phyloP scores from a whole-genome alignment of 2,888 invertebrate genomes.

The Eupithecia dodoneata region DNA sequence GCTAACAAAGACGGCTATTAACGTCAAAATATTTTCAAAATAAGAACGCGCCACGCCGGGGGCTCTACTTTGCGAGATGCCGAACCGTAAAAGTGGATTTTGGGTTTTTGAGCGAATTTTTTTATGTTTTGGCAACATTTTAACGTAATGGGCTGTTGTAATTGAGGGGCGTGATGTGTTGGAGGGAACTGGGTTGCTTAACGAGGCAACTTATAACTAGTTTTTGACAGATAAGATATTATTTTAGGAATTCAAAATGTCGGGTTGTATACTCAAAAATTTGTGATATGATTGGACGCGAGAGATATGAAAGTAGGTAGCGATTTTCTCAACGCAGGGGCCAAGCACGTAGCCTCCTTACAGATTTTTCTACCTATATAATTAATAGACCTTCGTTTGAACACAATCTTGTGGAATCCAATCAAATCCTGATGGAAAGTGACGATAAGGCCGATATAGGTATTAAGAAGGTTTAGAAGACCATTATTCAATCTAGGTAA shows the following conservation, averaged over 20 bases:
- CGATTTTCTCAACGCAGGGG: neutral
- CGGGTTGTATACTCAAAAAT: neutral
- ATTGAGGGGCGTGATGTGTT: conserved; percentile 38
- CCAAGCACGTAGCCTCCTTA: no score
- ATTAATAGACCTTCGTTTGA: no score
- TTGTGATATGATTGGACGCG: neutral
- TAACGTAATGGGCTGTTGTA: conserved; percentile 36
- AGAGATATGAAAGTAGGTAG: neutral
- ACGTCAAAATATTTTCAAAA: conserved; percentile 84
- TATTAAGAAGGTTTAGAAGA: no score
- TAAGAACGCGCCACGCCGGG: conserved; percentile 70
- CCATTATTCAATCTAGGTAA: neutral
- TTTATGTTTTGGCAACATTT: conserved; percentile 40
- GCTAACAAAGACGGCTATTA: conserved; percentile 73
- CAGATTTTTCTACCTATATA: no score
- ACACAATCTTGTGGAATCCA: no score
- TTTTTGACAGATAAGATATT: neutral
- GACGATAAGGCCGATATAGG: no score
- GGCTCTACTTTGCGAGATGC: conserved; percentile 66
- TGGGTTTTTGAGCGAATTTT: conserved; percentile 40
- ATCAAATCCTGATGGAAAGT: no score
- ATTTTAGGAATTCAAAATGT: neutral
- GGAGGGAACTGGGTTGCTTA: conserved; percentile 11
- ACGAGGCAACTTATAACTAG: neutral
- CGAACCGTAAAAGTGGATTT: conserved; percentile 53